Conservation (phyloP, 2,797 vertebrate species). For the Coregonus ussuriensis region DNA sequence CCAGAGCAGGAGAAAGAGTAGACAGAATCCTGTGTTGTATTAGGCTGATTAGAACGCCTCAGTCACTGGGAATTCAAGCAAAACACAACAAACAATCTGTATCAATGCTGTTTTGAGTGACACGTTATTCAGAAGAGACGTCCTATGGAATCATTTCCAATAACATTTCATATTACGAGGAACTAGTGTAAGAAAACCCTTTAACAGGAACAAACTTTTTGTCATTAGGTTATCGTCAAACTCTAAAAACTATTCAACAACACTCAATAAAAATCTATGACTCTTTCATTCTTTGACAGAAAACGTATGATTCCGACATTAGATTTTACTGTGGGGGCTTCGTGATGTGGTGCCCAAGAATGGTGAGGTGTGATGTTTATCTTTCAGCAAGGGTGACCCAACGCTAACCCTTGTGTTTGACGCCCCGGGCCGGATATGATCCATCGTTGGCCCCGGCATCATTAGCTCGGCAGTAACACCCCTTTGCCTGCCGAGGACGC, state of each 20-base stretch:
- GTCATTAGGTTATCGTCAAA: neutral
- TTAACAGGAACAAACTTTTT: neutral
- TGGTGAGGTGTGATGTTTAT: slow-evolving; percentile 25
- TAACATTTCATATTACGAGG: neutral
- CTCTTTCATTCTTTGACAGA: neutral
- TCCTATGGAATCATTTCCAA: too few relatives aligned
- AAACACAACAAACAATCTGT: slow-evolving; percentile 51
- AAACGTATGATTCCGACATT: neutral
- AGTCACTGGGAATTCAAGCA: slow-evolving; percentile 20
- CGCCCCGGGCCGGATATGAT: slow-evolving; percentile 15
- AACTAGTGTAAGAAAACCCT: neutral
- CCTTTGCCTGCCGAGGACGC: slow-evolving; percentile 40
- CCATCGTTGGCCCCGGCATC: slow-evolving; percentile 26
- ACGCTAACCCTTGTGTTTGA: slow-evolving; percentile 41
- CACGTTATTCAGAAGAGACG: slow-evolving; percentile 61
- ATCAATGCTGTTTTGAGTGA: slow-evolving; percentile 65
- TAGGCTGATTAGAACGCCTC: too few relatives aligned
- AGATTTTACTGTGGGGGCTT: neutral
- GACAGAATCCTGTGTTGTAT: slow-evolving; percentile 27
- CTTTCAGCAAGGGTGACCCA: slow-evolving; percentile 35
- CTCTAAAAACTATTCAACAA: neutral
- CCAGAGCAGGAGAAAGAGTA: slow-evolving; percentile 24
- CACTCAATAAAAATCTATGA: neutral
- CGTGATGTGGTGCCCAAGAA: slow-evolving; percentile 23
- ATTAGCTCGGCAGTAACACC: slow-evolving; percentile 15